Base-by-base conservation (phyloP, 37 sponge, comb jelly and placozoan species). In the Crambe crambe region DNA sequence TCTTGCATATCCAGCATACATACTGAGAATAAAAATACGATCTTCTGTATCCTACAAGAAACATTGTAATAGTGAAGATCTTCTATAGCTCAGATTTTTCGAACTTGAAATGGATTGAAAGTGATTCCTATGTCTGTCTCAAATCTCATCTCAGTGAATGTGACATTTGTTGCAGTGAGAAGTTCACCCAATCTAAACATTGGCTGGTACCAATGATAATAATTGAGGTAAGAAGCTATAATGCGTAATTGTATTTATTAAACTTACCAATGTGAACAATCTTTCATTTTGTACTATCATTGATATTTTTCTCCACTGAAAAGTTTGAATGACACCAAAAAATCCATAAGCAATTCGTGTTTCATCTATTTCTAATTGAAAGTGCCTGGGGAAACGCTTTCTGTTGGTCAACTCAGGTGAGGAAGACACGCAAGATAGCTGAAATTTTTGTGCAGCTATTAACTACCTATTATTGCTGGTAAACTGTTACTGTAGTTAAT, bases 371-470 rank as follows among this genome's bases (percentile, higher is more conserved):
- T 59, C 64, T 43, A 81, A 42, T 26, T 81, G 82, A 59, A 81
- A 81, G 73, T 81, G 68, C 5, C 8, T n/a, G 5, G 31, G 62
- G 27, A 41, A 78, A 9, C 68, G 25, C 27, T 22, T 12, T 3
- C 79, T 26, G 61, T 78, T 36, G 43, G 67, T 30, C 1, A 78
- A 43, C 23, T 3, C 39, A 36, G 57, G 36, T 8, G 80, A 80
- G 3, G 80, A 80, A 22, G 80, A 80, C 4, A 56, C 71, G 43
- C 80, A 80, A 34, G 80, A 80, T 1, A 80, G 4, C 80, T 80
- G 29, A 1, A 66, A n/a, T n/a, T n/a, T n/a, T n/a, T n/a, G 31
- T n/a, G n/a, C n/a, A n/a, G n/a, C n/a, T n/a, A n/a, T n/a, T n/a
- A n/a, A n/a, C n/a, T n/a, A n/a, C n/a, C n/a, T n/a, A n/a, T n/a